phyloP scores from a whole-genome alignment of 2,797 vertebrate genomes.

The Mareca penelope region DNA sequence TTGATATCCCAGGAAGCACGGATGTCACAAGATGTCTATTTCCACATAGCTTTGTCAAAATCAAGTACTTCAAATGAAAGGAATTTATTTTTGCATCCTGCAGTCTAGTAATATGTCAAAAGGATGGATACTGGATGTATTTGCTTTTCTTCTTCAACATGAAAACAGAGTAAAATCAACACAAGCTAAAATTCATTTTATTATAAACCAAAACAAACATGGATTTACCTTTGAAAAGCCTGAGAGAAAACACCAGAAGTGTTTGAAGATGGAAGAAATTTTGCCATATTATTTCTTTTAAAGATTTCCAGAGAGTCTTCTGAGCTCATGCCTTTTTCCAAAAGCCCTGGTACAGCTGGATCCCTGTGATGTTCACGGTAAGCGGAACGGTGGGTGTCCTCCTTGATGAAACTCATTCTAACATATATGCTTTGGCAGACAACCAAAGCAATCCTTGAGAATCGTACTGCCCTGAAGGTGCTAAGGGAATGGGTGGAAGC shows the following conservation, averaged over 20 bases:
- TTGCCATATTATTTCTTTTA: not conserved
- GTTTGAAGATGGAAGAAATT: not conserved
- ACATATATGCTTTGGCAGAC: too few species aligned
- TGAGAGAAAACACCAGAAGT: not conserved
- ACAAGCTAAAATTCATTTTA: not conserved
- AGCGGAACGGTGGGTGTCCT: not conserved
- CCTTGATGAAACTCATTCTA: not conserved
- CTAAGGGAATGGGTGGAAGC: not conserved
- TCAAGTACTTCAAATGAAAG: not conserved
- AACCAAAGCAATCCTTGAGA: not conserved
- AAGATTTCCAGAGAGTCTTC: not conserved
- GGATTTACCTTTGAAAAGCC: not conserved
- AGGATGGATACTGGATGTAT: not conserved
- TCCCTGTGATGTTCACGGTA: not conserved
- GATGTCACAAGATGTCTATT: not conserved
- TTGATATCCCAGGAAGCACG: not conserved
- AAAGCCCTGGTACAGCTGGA: not conserved
- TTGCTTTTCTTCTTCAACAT: not conserved
- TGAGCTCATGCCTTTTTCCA: not conserved
- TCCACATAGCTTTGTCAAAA: not conserved
- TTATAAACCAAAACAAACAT: not conserved
- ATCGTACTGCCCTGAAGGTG: not conserved
- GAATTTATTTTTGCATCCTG: not conserved
- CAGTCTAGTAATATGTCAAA: not conserved
- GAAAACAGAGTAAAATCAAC: not conserved